Evolutionary conservation across 2,888 invertebrate genomes (phyloP).

Genomic region (Thereva unica): DNA sequence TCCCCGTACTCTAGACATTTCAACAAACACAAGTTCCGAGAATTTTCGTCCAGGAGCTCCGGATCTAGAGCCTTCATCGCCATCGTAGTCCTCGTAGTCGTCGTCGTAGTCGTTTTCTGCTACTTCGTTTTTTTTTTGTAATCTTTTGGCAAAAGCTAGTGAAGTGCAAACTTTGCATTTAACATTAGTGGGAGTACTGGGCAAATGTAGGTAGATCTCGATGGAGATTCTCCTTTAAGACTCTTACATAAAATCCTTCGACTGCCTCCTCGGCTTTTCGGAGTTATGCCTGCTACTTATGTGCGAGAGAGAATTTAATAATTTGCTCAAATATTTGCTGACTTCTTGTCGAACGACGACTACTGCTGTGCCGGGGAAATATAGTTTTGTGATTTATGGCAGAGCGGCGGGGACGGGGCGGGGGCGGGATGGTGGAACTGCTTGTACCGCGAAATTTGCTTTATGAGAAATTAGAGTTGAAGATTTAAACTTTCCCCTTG

Average conservation of each 20-base stretch:
- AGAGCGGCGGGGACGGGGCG: background rate
- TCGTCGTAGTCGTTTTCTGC: background rate
- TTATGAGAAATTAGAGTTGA: too few species aligned
- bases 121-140: conserved; percentile 14
- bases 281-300: conserved; percentile 21
- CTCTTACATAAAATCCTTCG: conserved; percentile 23
- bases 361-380: conserved; percentile 7
- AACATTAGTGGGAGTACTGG: conserved; percentile 20
- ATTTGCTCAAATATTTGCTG: conserved; percentile 35
- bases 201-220: background rate
- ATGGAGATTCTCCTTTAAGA: conserved; percentile 24
- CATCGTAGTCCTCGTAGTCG: conserved; percentile 2
- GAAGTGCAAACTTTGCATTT: conserved; percentile 35
- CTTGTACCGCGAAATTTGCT: too few species aligned
- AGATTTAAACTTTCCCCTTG: too few species aligned
- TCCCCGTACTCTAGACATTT: background rate
- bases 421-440: too few species aligned
- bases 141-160: conserved; percentile 31
- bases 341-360: conserved; percentile 29
- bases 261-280: background rate
- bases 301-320: conserved; percentile 28
- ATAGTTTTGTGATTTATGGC: conserved; percentile 30
- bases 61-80: conserved; percentile 1
- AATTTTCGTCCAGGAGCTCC: conserved; percentile 6
- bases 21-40: conserved; percentile 12